Percentiles rank a stretch among this genome's conserved stretches.
These are phyloP conservation scores for Sitobion miscanthi DNA, from an alignment of 1,140 invertebrate genomes.

Conservation along the genomic window DNA sequence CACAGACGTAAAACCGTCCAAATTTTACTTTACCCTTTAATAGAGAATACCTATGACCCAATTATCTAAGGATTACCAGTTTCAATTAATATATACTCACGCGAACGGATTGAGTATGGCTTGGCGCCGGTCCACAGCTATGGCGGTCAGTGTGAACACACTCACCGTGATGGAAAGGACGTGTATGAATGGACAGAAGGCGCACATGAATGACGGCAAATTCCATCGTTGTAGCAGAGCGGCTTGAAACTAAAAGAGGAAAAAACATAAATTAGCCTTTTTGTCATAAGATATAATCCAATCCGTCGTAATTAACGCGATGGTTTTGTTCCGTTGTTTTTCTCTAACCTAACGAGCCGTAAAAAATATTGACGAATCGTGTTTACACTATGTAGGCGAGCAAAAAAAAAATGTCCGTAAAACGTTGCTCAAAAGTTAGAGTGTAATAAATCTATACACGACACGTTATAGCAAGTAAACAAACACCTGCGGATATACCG, in stretches of 20 bases:
- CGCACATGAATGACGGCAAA: constrained; percentile 82
- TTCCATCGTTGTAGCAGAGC: constrained; percentile 81
- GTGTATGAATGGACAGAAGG: constrained; percentile 82
- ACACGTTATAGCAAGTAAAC: background rate
- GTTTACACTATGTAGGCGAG: too few relatives aligned
- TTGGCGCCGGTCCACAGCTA: constrained; percentile 77
- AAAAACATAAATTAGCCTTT: background rate
- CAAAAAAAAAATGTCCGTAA: too few relatives aligned
- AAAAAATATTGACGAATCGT: too few relatives aligned
- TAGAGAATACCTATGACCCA: background rate
- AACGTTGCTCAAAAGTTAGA: too few relatives aligned
- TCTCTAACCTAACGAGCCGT: background rate
- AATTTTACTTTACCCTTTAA: background rate
- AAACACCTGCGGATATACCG: background rate
- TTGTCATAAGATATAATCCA: background rate
- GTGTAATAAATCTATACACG: too few relatives aligned
- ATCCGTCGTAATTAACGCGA: background rate
- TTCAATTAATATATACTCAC: constrained; percentile 62
- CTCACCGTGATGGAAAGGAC: constrained; percentile 79
- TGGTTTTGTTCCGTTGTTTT: background rate
- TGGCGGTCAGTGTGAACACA: constrained; percentile 81
- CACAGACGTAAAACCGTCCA: background rate
- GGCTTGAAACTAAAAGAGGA: constrained; percentile 74
- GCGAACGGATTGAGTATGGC: constrained; percentile 75
- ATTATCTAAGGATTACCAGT: background rate